Conservation (phyloP, 2,113 vertebrate genomes). For the Kryptolebias marmoratus region DNA sequence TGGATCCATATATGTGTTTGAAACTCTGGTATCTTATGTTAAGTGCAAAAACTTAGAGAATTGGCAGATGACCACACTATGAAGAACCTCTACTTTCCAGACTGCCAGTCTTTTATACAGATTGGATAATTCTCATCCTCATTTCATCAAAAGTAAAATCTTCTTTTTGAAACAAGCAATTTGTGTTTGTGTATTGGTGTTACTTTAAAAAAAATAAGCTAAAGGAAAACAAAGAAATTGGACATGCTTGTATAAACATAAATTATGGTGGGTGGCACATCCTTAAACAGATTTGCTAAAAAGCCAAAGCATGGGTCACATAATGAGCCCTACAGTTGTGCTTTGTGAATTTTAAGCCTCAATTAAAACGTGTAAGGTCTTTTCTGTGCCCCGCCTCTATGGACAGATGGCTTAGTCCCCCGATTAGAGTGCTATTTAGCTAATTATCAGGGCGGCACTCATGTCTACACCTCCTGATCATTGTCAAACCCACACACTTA, state of each 20-base stretch:
- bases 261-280: neutral
- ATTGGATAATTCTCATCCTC: too few relatives aligned
- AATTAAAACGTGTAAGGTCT: constrained; percentile 79
- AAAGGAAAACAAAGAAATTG: neutral
- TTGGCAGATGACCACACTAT: too few relatives aligned
- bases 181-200: neutral
- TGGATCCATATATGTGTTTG: too few relatives aligned
- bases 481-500: constrained; percentile 32
- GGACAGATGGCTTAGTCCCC: constrained; percentile 75
- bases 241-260: neutral
- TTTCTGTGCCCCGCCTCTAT: constrained; percentile 49
- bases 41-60: too few relatives aligned
- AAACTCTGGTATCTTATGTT: too few relatives aligned
- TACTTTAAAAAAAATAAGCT: too few relatives aligned
- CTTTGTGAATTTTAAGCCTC: constrained; percentile 71
- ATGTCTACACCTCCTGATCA: constrained; percentile 43
- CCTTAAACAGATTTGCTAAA: neutral
- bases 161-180: neutral
- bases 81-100: too few relatives aligned
- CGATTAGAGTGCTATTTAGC: constrained; percentile 72
- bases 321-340: constrained; percentile 59
- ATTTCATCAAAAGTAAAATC: neutral
- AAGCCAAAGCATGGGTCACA: constrained; percentile 24
- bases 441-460: constrained; percentile 73
- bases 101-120: too few relatives aligned